Base-by-base conservation (phyloP, 2,113 vertebrate genomes). In the Epinephelus cyanopodus region DNA sequence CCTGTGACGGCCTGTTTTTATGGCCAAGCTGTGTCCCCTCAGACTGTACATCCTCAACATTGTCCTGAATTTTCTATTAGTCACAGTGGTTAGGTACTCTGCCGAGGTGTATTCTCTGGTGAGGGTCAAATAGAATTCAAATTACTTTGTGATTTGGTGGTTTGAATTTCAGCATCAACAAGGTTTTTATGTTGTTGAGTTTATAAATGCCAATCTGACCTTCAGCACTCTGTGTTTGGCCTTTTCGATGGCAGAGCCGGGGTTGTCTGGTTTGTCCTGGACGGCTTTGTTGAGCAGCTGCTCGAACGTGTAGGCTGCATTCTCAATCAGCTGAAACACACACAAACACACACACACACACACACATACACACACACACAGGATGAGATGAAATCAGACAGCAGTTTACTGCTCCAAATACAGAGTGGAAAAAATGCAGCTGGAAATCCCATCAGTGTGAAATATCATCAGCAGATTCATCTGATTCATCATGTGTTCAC, bases 211-310 rank as follows among this genome's bases (percentile, higher is more conserved):
- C 11, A 17, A n/a, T 58, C 86, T 92, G 92, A 98, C 97, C 97
- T 99, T 99, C 68, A 99, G 92, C 12, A 99, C 97, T 50, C 97
- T 90, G 84, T 95, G 94, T 89, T 96, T 97, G 85, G 95, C 96
- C 91, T 98, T 98, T 71, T 97, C 95, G 29, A 97, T 92, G 77
- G 94, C 93, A 1, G 94, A 83, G 37, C 85, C 48, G 9, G 92
- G 82, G 77, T 93, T 93, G 0, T 90, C 88, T 0, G 91, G 84
- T 58, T 97, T 91, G 54, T 95, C 96, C 80, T 96, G 88, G 48
- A 77, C 56, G 21, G 93, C 93, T 13, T 95, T 95, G 75, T 58
- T 68, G n/a, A 99, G 93, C 83, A 98, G 77, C 87, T 96, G 95
- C 81, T 96, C 90, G 7, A 98, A 98, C 0, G 98, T 98, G 91